Conservation (phyloP, 2,888 invertebrate species). For the Pyrrhia umbra region DNA sequence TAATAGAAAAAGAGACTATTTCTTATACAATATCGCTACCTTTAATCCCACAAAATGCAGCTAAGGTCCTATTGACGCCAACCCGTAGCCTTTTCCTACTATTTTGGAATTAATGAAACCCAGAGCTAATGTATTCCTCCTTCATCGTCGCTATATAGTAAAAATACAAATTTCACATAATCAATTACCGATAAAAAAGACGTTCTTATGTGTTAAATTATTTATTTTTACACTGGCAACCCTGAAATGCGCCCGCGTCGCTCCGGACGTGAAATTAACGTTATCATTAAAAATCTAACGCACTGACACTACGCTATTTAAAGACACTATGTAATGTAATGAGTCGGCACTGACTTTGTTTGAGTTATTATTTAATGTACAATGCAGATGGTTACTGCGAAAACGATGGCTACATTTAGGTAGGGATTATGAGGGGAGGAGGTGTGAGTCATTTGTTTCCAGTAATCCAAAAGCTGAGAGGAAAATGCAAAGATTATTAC, state of each 20-base stretch:
- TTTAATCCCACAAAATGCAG: not conserved
- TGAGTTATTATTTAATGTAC: constrained; percentile 45
- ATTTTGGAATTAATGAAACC: not conserved
- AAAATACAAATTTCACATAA: too few relatives aligned
- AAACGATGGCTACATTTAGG: constrained; percentile 15
- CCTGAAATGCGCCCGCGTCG: constrained; percentile 44
- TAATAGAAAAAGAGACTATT: too few relatives aligned
- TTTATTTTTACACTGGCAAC: constrained; percentile 28
- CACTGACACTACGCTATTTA: constrained; percentile 56
- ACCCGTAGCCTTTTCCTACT: not conserved
- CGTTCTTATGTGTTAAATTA: too few relatives aligned
- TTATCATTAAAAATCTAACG: constrained; percentile 64
- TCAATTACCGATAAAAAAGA: too few relatives aligned
- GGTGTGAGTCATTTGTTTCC: constrained; percentile 39
- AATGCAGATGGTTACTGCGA: constrained; percentile 44
- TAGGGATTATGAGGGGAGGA: not conserved
- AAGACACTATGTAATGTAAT: constrained; percentile 34
- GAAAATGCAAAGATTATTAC: constrained; percentile 16
- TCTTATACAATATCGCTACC: too few relatives aligned
- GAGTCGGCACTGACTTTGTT: constrained; percentile 23
- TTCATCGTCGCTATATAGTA: too few relatives aligned
- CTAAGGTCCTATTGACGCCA: not conserved
- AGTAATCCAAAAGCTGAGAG: constrained; percentile 9
- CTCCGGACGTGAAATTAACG: constrained; percentile 59
- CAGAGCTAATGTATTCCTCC: too few relatives aligned